phyloP scores from a whole-genome alignment of 2,888 invertebrate genomes.

The Calephelis perditalis region DNA sequence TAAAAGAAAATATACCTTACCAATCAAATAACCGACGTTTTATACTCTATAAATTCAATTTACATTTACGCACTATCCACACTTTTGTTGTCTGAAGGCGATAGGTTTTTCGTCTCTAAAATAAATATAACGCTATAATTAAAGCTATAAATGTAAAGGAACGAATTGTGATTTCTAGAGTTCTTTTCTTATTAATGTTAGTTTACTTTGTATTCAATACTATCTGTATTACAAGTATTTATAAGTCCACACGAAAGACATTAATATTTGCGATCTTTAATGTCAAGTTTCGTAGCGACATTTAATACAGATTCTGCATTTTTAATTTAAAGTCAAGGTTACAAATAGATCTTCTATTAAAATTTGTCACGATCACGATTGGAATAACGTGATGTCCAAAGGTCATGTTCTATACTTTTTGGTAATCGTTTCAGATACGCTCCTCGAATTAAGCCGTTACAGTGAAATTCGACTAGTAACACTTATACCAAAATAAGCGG shows the following conservation, averaged over 20 bases:
- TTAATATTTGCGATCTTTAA: slow-evolving; percentile 5
- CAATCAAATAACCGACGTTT: too few relatives aligned
- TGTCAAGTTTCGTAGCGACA: slow-evolving; percentile 15
- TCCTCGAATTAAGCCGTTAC: slow-evolving; percentile 4
- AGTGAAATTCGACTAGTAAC: not conserved
- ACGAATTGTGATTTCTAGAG: too few relatives aligned
- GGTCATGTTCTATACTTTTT: slow-evolving; percentile 46
- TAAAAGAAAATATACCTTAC: too few relatives aligned
- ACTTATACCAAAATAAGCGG: not conserved
- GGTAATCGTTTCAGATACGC: slow-evolving; percentile 44
- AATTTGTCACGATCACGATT: slow-evolving; percentile 65
- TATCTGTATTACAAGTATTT: not conserved
- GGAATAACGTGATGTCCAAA: slow-evolving; percentile 42
- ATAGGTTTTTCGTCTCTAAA: too few relatives aligned
- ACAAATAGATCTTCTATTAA: slow-evolving; percentile 52
- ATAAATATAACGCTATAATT: too few relatives aligned
- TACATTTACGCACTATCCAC: too few relatives aligned
- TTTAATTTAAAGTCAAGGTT: slow-evolving; percentile 60
- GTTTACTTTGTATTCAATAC: too few relatives aligned
- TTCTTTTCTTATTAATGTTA: too few relatives aligned
- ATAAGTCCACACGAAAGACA: not conserved
- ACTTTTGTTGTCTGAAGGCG: too few relatives aligned
- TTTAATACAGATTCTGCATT: slow-evolving; percentile 14
- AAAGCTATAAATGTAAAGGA: too few relatives aligned
- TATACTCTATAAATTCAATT: too few relatives aligned